phyloP scores from a whole-genome alignment of 1,140 invertebrate genomes.

The Dendroctonus ponderosae region DNA sequence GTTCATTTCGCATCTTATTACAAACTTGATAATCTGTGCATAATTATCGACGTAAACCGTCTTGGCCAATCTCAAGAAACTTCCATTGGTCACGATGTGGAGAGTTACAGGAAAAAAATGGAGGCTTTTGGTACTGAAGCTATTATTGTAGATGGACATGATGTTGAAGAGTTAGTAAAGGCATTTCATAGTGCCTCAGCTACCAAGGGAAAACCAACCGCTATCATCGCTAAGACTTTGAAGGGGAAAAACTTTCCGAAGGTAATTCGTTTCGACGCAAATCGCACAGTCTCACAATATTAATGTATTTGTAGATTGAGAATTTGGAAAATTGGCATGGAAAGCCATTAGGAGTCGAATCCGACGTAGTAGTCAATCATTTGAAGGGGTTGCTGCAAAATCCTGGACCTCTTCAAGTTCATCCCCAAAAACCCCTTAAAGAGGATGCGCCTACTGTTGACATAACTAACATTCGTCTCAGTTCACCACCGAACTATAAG shows the following conservation, averaged over 20 bases:
- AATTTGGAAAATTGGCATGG: constrained; percentile 97
- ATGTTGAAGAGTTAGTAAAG: constrained; percentile 86
- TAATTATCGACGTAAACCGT: constrained; percentile 96
- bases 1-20: constrained; percentile 92
- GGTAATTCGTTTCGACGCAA: constrained; percentile 43
- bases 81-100: constrained; percentile 88
- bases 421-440: constrained; percentile 65
- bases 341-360: constrained; percentile 85
- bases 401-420: constrained; percentile 55
- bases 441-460: constrained; percentile 70
- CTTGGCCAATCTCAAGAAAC: constrained; percentile 96
- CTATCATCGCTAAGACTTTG: constrained; percentile 92
- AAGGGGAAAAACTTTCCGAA: constrained; percentile 87
- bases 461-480: constrained; percentile 74
- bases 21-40: constrained; percentile 94
- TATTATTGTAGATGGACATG: constrained; percentile 94
- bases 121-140: constrained; percentile 93
- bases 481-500: constrained; percentile 84
- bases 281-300: constrained; percentile 41
- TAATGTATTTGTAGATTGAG: constrained; percentile 63
- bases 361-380: constrained; percentile 71
- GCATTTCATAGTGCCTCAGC: constrained; percentile 79
- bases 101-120: constrained; percentile 81
- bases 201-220: constrained; percentile 84
- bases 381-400: constrained; percentile 68